phyloP scores from a whole-genome alignment of 2,113 vertebrate species.

The Zapornia atra region DNA sequence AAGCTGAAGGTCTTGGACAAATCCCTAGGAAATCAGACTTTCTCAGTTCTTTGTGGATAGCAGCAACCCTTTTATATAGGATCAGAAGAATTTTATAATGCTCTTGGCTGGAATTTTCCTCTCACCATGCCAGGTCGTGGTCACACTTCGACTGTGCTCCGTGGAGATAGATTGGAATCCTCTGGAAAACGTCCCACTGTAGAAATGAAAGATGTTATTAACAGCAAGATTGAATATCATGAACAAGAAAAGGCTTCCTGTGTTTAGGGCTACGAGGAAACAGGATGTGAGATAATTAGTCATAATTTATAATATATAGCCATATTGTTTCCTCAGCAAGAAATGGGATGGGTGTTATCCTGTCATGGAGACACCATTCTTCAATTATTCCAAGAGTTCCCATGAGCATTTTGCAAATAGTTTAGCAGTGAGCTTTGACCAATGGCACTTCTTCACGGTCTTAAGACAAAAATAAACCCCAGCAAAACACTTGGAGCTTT shows the following conservation, averaged over 20 bases:
- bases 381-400: not conserved
- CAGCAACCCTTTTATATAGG: not conserved
- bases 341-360: not conserved
- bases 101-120: not conserved
- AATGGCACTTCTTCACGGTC: not conserved
- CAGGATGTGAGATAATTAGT: conserved; percentile 48
- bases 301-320: conserved; percentile 24
- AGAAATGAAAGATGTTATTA: conserved; percentile 46
- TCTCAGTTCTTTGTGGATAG: not conserved
- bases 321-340: not conserved
- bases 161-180: not conserved
- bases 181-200: not conserved
- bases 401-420: not conserved
- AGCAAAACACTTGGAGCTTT: not conserved
- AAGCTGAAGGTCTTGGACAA: not conserved
- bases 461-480: not conserved
- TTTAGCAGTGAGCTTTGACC: not conserved
- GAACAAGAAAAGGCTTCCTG: conserved; percentile 41
- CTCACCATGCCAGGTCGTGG: not conserved
- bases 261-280: conserved; percentile 23
- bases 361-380: not conserved
- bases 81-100: not conserved
- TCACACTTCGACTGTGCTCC: not conserved
- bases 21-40: not conserved
- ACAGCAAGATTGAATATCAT: not conserved